A percentile compares a stretch with the other conserved stretches of the same genome.
Conservation (phyloP, 1,140 invertebrate species). For the Chelonus insularis region DNA sequence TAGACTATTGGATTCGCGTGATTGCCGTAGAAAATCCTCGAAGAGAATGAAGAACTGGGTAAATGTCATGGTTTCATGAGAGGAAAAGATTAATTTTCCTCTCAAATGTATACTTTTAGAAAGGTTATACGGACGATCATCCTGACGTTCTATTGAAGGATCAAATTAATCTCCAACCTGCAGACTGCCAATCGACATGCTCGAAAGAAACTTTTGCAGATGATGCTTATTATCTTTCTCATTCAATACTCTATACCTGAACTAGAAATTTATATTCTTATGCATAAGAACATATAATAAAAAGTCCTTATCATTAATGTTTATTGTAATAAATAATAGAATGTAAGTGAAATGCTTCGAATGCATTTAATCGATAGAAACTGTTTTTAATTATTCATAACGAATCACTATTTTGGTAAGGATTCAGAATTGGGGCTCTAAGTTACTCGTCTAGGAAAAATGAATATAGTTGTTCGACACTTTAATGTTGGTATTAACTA, state of each 20-base stretch:
- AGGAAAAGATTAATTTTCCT: conserved; percentile 9
- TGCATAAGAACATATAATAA: no score
- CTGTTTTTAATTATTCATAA: no score
- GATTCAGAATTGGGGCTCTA: no score
- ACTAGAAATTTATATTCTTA: no score
- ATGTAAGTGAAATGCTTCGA: no score
- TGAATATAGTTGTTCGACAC: no score
- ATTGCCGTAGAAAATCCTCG: conserved; percentile 21
- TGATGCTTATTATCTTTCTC: neutral
- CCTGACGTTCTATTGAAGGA: conserved; percentile 7
- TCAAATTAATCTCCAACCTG: conserved; percentile 21
- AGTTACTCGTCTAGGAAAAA: no score
- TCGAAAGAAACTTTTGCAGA: neutral
- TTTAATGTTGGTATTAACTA: no score
- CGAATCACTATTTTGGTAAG: no score
- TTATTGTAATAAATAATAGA: no score
- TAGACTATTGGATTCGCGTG: conserved; percentile 17
- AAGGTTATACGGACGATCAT: conserved; percentile 7
- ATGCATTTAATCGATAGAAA: no score
- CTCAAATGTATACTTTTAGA: conserved; percentile 6
- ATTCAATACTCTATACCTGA: neutral
- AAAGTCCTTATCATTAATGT: no score
- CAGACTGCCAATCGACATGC: conserved; percentile 4
- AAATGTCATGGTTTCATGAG: conserved; percentile 13
- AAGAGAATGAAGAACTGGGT: conserved; percentile 12